Percentiles rank a stretch among this genome's conserved stretches.
Evolutionary conservation across 1,140 invertebrate species (phyloP).

Genomic region (Drosophila setifemur): DNA sequence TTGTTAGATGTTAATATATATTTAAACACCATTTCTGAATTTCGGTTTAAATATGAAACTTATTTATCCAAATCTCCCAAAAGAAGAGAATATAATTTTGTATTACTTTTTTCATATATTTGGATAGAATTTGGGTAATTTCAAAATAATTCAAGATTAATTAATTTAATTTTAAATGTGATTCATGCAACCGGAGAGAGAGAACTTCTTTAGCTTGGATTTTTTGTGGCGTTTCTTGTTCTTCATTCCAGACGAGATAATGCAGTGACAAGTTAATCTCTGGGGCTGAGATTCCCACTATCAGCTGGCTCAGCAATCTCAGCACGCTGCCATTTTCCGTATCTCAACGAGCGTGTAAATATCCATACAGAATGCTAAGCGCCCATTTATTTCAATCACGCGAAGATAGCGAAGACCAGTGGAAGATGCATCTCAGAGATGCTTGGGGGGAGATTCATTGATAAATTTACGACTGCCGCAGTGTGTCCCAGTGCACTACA

Average conservation of each 20-base stretch:
- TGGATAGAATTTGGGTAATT: too few species aligned
- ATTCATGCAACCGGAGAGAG: too few species aligned
- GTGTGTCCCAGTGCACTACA: constrained; percentile 49
- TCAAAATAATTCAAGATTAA: too few species aligned
- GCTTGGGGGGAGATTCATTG: constrained; percentile 35
- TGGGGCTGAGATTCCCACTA: constrained; percentile 7
- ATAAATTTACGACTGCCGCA: constrained; percentile 53
- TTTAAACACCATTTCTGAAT: too few species aligned
- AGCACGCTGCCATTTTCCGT: background rate
- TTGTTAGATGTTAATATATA: too few species aligned
- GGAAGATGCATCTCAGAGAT: background rate
- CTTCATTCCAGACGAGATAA: background rate
- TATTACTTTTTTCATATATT: too few species aligned
- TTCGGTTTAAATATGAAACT: too few species aligned
- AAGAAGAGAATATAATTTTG: too few species aligned
- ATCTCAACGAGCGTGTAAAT: constrained; percentile 25
- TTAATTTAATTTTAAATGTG: too few species aligned
- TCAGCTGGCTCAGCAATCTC: background rate
- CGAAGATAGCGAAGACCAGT: constrained; percentile 3
- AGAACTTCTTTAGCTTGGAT: background rate
- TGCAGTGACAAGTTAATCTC: constrained; percentile 56
- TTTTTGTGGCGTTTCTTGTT: background rate
- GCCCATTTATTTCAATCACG: constrained; percentile 35
- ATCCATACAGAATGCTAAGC: constrained; percentile 36
- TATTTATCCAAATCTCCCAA: too few species aligned